Conservation (phyloP, 2,113 vertebrate genomes). For the Pionites leucogaster region DNA sequence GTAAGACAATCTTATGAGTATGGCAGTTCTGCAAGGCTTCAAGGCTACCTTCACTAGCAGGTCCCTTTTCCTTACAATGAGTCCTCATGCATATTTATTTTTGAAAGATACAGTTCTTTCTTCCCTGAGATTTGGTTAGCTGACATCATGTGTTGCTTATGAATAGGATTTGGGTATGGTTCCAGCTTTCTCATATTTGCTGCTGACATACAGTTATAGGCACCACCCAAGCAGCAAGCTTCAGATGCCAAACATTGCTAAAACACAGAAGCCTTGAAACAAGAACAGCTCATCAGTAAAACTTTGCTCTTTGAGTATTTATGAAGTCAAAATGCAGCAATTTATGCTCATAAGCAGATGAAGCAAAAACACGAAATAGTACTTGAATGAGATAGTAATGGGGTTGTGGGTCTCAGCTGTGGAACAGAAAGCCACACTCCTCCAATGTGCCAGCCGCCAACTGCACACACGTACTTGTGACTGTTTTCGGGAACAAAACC, state of each 20-base stretch:
- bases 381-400: neutral
- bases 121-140: neutral
- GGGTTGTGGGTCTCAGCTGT: neutral
- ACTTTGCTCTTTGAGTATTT: neutral
- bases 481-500: neutral
- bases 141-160: fast-evolving
- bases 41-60: neutral
- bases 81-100: neutral
- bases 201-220: neutral
- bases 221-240: neutral
- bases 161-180: neutral
- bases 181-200: neutral
- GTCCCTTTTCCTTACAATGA: neutral
- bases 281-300: neutral
- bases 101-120: neutral
- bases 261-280: neutral
- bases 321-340: neutral
- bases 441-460: neutral
- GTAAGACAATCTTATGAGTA: neutral
- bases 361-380: neutral
- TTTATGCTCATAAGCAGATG: neutral
- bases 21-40: neutral
- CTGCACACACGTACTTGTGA: fast-evolving
- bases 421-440: neutral
- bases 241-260: neutral